These are phyloP conservation scores for Oxystoma pomonae DNA, from an alignment of 2,888 invertebrate genomes.

Conservation along the genomic window DNA sequence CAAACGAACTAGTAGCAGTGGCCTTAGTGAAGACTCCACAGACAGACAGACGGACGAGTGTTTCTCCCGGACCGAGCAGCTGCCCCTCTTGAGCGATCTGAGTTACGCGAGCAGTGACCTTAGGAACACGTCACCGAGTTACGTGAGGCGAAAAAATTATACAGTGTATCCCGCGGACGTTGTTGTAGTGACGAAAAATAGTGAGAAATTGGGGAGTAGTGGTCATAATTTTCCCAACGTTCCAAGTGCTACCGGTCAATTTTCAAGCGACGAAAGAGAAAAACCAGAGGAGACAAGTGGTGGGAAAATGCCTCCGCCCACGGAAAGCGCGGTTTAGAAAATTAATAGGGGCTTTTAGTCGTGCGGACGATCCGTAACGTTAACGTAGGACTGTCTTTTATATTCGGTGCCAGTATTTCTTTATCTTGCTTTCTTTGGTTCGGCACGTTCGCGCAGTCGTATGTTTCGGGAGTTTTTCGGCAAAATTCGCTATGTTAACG, in stretches of 20 bases:
- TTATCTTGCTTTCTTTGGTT: no score
- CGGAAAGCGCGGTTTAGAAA: neutral
- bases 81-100: slow-evolving; percentile 55
- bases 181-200: slow-evolving; percentile 37
- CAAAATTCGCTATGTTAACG: no score
- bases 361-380: no score
- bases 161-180: slow-evolving; percentile 57
- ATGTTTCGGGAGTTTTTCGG: no score
- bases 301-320: neutral
- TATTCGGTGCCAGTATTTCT: no score
- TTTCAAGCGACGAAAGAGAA: neutral
- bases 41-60: slow-evolving; percentile 24
- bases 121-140: slow-evolving; percentile 50
- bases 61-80: slow-evolving; percentile 50
- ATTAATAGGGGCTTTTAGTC: no score
- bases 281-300: neutral
- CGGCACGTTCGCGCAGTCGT: no score
- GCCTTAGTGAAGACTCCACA: neutral
- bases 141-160: slow-evolving; percentile 56
- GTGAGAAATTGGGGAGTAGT: neutral
- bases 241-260: neutral
- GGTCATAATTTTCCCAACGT: neutral
- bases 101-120: slow-evolving; percentile 42
- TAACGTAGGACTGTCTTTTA: no score
- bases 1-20: slow-evolving; percentile 18